Evolutionary conservation across 1,140 invertebrate genomes (phyloP).

Genomic region (Akabosia matsudoensis): DNA sequence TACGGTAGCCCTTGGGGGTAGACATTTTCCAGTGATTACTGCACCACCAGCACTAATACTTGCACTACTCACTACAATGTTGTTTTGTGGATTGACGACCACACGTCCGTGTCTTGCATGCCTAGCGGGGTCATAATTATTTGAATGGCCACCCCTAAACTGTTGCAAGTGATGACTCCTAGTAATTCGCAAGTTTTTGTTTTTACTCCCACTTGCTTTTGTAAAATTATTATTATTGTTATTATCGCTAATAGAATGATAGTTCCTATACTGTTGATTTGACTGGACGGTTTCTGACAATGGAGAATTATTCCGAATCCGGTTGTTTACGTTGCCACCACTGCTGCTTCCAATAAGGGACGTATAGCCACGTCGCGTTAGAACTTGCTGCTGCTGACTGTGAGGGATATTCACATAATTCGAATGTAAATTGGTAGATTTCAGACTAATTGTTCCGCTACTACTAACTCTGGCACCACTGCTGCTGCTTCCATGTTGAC

Average conservation of each 20-base stretch:
- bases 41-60: neutral
- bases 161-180: neutral
- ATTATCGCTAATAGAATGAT: neutral
- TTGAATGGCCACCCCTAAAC: neutral
- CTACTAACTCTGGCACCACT: conserved; percentile 19
- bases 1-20: conserved; percentile 42
- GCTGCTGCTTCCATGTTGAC: conserved; percentile 17
- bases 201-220: neutral
- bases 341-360: conserved; percentile 22
- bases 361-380: conserved; percentile 10
- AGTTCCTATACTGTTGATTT: conserved; percentile 24
- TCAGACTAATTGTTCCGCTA: conserved; percentile 23
- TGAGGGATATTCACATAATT: conserved; percentile 19
- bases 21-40: conserved; percentile 27
- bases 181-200: conserved; percentile 3
- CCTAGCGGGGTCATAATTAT: neutral
- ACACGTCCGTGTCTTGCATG: conserved; percentile 18
- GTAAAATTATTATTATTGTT: conserved; percentile 30
- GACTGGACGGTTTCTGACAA: conserved; percentile 20
- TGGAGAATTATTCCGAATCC: conserved; percentile 26
- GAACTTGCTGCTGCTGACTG: conserved; percentile 23
- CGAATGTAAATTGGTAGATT: conserved; percentile 32
- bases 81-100: neutral
- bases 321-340: no score
- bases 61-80: conserved; percentile 19